Conservation (phyloP, 2,888 invertebrate species). For the Augiades crinisus region DNA sequence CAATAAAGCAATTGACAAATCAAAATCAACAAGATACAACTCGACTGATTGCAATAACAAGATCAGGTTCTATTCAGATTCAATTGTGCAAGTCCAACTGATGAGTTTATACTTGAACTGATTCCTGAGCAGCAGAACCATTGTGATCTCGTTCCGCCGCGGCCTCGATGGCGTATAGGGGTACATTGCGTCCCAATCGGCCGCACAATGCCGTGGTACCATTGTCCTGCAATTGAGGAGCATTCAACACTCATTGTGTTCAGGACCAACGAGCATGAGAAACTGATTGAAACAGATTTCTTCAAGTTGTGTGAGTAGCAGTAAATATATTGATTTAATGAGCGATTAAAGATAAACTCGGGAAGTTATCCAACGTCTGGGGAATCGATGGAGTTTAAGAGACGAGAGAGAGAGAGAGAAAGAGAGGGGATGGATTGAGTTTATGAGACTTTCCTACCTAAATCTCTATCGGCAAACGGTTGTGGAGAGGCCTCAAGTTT, state of each 20-base stretch:
- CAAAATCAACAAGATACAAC: conserved; percentile 6
- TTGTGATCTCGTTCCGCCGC: conserved; percentile 9
- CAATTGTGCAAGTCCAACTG: conserved; percentile 23
- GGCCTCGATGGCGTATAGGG: conserved; percentile 40
- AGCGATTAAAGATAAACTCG: too few species aligned
- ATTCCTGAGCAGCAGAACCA: conserved; percentile 14
- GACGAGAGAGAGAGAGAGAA: too few species aligned
- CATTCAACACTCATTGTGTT: conserved; percentile 43
- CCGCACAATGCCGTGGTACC: conserved; percentile 30
- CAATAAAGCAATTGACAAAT: not conserved
- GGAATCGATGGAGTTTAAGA: too few species aligned
- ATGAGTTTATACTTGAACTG: conserved; percentile 26
- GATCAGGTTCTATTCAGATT: conserved; percentile 8
- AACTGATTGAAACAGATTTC: conserved; percentile 21
- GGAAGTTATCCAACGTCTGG: too few species aligned
- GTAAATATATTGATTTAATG: too few species aligned
- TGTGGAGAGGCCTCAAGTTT: too few species aligned
- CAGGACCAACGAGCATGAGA: conserved; percentile 33
- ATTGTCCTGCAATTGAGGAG: conserved; percentile 39
- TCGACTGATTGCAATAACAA: conserved; percentile 24
- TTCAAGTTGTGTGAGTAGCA: not conserved
- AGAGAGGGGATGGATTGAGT: too few species aligned
- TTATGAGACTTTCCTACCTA: too few species aligned
- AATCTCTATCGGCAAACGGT: too few species aligned
- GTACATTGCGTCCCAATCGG: conserved; percentile 42